Evolutionary conservation across 2,888 invertebrate species (phyloP), one percentile per base, ranked within the genome.

Genomic region (Apeira syringaria): DNA sequence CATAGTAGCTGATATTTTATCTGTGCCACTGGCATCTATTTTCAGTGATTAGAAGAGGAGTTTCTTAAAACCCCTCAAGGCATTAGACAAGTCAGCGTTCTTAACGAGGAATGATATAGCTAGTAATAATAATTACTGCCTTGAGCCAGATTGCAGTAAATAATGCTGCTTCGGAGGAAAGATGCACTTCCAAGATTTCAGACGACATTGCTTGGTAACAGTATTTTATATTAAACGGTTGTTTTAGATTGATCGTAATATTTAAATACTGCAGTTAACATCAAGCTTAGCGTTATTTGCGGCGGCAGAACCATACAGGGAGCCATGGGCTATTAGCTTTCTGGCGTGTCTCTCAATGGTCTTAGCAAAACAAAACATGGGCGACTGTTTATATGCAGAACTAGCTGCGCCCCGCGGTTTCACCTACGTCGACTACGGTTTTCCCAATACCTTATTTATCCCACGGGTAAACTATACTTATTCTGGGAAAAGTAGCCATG

Each of bases 41-140:
- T 43, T 27, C 36, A 36, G 35, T 30, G 26, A n/a, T n/a, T n/a
- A n/a, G n/a, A n/a, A n/a, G n/a, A n/a, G 25, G 12, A 31, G 26
- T 32, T 32, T 32, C 32, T 32, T 13, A 13, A 24, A 32, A 24
- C n/a, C 32, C 32, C 8, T 22, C 32, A 24, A 24, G 32, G 22
- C 8, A 31, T 7, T 13, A 13, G 32, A 13, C 8, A 32, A 24
- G 26, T 41, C 26, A 24, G 30, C 24, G 41, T 46, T 50, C 25
- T 17, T 36, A 49, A 50, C 47, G 40, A 17, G 20, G 44, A 34
- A 48, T 43, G 31, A 45, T 35, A 45, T 50, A 40, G 31, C 32
- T 37, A 18, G n/a, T n/a, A n/a, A 42, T 43, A 24, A 15, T 51
- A 56, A 56, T 53, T 46, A 51, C 43, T 31, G 53, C 53, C 56